Evolutionary conservation across 2,888 invertebrate species (phyloP), one percentile per base, ranked within the genome.

Genomic region (Dinocampus coccinellae): DNA sequence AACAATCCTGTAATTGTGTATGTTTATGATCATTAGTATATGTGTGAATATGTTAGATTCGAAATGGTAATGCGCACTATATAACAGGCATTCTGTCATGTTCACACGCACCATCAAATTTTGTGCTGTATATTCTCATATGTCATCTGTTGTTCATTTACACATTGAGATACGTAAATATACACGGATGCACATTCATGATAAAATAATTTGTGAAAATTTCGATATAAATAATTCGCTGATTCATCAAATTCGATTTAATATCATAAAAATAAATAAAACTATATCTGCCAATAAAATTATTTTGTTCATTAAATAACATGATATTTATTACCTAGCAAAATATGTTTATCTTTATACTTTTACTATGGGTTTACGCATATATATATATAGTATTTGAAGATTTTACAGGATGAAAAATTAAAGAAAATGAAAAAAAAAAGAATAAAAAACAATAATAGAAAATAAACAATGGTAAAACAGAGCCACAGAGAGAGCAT

Each of bases 371-470:
- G 24, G 3, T 55, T 7, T 58, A 55, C 10, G 20, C 20, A 9
- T 16, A 33, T 72, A 60, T 47, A 73, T 77, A 73, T 78, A 79
- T 79, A 80, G 78, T 76, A 79, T 77, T 78, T 76, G 70, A 74
- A 75, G 71, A 76, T 77, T 76, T 72, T 70, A 73, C 62, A 69
- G 58, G 73, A 72, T 73, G 71, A 70, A 75, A 70, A 75, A 78
- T 67, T 24, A 13, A 62, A 69, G 39, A 33, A 65, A 67, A 58
- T 57, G 53, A 33, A 64, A 71, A 66, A 73, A 58, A 72, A 65
- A 73, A 69, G 58, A 61, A 22, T 26, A 57, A 26, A n/a, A n/a
- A n/a, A n/a, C n/a, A n/a, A n/a, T n/a, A n/a, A n/a, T n/a, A n/a
- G n/a, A n/a, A n/a, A n/a, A n/a, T n/a, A n/a, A 62, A 58, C 63